Evolutionary conservation across 2,113 vertebrate species (phyloP), one percentile per base, ranked within the genome.

Genomic region (Numida meleagris): DNA sequence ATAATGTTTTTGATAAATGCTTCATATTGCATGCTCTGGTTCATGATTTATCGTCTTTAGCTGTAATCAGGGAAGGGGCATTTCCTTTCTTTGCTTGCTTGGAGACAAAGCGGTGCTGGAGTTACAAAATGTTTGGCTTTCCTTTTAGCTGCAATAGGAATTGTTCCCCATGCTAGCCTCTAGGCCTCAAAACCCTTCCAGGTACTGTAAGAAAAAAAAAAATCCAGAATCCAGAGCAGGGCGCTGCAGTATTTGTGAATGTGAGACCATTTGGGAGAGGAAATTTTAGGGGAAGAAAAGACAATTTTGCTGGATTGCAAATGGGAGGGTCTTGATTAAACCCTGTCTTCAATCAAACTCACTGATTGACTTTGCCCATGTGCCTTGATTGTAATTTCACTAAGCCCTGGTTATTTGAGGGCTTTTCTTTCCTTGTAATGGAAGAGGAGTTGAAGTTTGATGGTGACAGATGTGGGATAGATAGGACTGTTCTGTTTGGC

Each of bases 1-100:
- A 72, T 67, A n/a, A 88, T n/a, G 65, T 4, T 84, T 88, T 80
- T 88, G 79, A 93, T 93, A 81, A 90, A 95, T 48, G 79, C 2
- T 84, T 20, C 40, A 16, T 40, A 18, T n/a, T 80, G 40, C 29
- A 11, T n/a, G 62, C 58, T 46, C 36, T 34, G 48, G 38, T 38
- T 80, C 34, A 24, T 45, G 78, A 79, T 89, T 92, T 94, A 72
- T 67, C 33, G 89, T 72, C 53, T 42, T 80, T 5, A 11, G 38
- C 8, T 12, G 73, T 78, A n/a, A 73, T 38, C 48, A 55, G 59
- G 57, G 63, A 46, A 88, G 63, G 48, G 74, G 42, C 36, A 46
- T 57, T 74, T 92, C 83, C 91, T 77, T 82, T 72, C 45, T 62
- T 72, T 62, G 66, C 81, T 82, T 57, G 68, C 63, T 86, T 51